Base-by-base conservation (phyloP, 1,140 invertebrate genomes). In the Pantala flavescens region DNA sequence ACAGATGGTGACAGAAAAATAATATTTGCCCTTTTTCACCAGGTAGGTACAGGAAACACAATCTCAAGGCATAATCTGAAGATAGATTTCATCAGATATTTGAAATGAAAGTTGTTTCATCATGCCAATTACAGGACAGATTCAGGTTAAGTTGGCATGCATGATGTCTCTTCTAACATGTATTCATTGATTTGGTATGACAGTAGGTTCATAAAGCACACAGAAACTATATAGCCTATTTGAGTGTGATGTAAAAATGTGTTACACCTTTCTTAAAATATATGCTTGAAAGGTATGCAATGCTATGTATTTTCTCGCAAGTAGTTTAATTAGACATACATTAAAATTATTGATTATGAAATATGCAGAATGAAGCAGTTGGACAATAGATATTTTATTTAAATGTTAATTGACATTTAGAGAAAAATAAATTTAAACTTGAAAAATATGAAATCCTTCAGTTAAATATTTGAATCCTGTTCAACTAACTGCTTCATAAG, bases 151-250 rank as follows among this genome's bases (percentile, higher is more conserved):
- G 16, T 19, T 63, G 49, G 49, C 49, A 63, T 63, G 49, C 49
- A 63, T 19, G n/a, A 63, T 63, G 49, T 63, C 49, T 63, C 49
- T 63, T 63, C 49, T 63, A 63, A 63, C 49, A 63, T 21, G n/a
- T 19, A 63, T 21, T 63, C 16, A 63, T 19, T 63, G 49, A 63
- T 21, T 63, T 63, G 49, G 49, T 63, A 21, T 63, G 49, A 21
- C n/a, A 12, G 12, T 19, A 63, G 49, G 49, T 63, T 63, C 49
- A 63, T 3, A 63, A 63, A 63, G 49, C 49, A 63, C 49, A 63
- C 12, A 63, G 49, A 63, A 63, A 63, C 49, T 63, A 63, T 19
- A 63, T 63, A 16, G 12, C 5, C 49, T 63, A 63, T 16, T 63
- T 19, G 49, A 63, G 49, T 63, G 49, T 63, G 16, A 63, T 21